Evolutionary conservation across 2,113 vertebrate species (phyloP).

Genomic region (Cyanoramphus novaezelandiae): DNA sequence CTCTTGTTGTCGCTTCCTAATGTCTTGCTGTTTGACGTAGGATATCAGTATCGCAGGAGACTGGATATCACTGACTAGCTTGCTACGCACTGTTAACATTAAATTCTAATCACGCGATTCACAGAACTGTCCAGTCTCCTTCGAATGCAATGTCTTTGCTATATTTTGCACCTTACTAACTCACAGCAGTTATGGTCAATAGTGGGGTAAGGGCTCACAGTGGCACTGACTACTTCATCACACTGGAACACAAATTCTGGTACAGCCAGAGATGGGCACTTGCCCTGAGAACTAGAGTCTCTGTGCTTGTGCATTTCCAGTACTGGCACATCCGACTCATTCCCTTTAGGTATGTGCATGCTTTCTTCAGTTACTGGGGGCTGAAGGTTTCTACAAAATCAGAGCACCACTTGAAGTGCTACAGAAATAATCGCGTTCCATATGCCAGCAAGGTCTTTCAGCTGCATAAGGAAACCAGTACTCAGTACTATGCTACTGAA

Average conservation of each 20-base stretch:
- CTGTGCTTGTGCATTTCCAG: neutral
- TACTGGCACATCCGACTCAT: neutral
- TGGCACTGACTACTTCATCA: neutral
- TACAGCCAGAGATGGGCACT: neutral
- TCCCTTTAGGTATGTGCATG: rapidly evolving
- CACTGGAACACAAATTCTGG: neutral
- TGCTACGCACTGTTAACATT: slow-evolving; percentile 27
- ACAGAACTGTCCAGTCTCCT: slow-evolving; percentile 76
- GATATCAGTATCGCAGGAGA: slow-evolving; percentile 70
- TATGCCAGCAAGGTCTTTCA: neutral
- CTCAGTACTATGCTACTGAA: neutral
- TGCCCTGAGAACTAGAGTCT: neutral
- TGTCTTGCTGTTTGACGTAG: slow-evolving; percentile 81
- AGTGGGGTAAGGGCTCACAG: slow-evolving; percentile 60
- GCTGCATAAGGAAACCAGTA: neutral
- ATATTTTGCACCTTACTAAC: slow-evolving; percentile 2
- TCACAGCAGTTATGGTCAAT: neutral
- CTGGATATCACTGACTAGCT: slow-evolving; percentile 65
- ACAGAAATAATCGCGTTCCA: neutral
- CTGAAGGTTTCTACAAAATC: neutral
- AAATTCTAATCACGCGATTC: slow-evolving; percentile 27
- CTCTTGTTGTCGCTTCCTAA: slow-evolving; percentile 84
- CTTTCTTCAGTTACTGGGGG: neutral
- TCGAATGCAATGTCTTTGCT: slow-evolving; percentile 53
- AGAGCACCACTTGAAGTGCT: neutral